phyloP scores from a whole-genome alignment of 2,113 vertebrate species.

The Carassius carassius region DNA sequence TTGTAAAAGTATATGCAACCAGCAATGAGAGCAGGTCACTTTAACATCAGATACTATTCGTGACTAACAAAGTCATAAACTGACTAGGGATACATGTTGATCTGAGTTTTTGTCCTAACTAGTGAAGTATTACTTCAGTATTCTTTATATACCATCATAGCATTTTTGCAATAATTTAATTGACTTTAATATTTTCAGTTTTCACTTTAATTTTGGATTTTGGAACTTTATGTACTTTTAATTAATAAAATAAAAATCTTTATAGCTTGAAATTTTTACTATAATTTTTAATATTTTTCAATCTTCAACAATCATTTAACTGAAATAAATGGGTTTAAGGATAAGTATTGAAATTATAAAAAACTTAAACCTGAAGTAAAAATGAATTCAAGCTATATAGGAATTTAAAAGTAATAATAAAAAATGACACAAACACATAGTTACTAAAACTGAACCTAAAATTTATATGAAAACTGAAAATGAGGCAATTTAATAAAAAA shows the following conservation, averaged over 20 bases:
- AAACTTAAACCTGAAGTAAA: too few relatives aligned
- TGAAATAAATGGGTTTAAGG: too few relatives aligned
- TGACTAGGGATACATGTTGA: not conserved
- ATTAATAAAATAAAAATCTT: not conserved
- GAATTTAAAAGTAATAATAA: not conserved
- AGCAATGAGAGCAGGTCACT: not conserved
- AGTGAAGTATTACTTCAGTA: not conserved
- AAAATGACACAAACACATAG: not conserved
- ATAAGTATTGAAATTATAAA: too few relatives aligned
- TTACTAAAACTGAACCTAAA: not conserved
- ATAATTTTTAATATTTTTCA: too few relatives aligned
- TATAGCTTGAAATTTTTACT: not conserved
- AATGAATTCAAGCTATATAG: too few relatives aligned
- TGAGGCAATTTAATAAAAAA: too few relatives aligned
- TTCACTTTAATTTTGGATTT: not conserved
- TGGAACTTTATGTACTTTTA: not conserved
- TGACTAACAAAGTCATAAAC: not conserved
- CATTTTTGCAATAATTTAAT: not conserved
- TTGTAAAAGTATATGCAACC: not conserved
- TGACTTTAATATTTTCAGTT: not conserved
- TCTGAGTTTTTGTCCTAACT: not conserved
- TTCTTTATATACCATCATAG: not conserved
- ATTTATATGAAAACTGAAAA: not conserved
- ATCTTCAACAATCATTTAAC: too few relatives aligned
- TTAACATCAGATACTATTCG: not conserved